Evolutionary conservation across 2,888 invertebrate genomes (phyloP), one percentile per base, ranked within the genome.

Genomic region (Entomobrya multifasciata): DNA sequence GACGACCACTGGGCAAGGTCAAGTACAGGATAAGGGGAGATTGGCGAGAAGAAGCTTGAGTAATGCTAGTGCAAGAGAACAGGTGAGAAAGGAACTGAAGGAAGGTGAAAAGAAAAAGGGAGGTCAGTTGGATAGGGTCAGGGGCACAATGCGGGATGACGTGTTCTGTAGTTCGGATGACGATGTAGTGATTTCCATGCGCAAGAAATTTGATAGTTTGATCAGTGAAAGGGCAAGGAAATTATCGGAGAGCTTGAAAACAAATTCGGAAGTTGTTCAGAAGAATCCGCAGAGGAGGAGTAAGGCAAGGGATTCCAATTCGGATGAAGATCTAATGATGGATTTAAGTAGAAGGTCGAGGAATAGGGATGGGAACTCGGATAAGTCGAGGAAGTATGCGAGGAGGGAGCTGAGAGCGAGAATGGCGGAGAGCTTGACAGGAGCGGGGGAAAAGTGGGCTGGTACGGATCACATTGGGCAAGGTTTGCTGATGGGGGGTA

Each of bases 111-210:
- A 52, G 4, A 22, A 65, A n/a, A 70, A 44, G 17, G 27, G 15
- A 27, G n/a, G n/a, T n/a, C n/a, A n/a, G n/a, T n/a, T n/a, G n/a
- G 78, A 60, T 15, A 49, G 72, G 20, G 22, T 85, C 60, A 44
- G 44, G 25, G 62, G 62, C 15, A 83, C 74, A 10, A 74, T 83
- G 76, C 11, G 82, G 22, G 88, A 88, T 25, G 88, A 88, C 6
- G 88, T 88, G 8, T 88, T 82, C 41, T 88, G 86, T 25, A 83
- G 83, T 4, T 86, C 86, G 5, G 88, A 88, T 30, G 88, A 88
- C 17, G 88, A 88, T 27, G 62, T 86, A 5, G 82, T 83, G 17
- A 55, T 76, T 22, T 52, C 79, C 25, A 86, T 86, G 79, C 2
- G 88, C 13, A 86, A 88, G 47, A 88, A 82, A 81, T 85, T 88